Percentiles rank a stretch among this genome's conserved stretches.
Evolutionary conservation across 2,888 invertebrate species (phyloP).

Genomic region (Nemoura dubitans): DNA sequence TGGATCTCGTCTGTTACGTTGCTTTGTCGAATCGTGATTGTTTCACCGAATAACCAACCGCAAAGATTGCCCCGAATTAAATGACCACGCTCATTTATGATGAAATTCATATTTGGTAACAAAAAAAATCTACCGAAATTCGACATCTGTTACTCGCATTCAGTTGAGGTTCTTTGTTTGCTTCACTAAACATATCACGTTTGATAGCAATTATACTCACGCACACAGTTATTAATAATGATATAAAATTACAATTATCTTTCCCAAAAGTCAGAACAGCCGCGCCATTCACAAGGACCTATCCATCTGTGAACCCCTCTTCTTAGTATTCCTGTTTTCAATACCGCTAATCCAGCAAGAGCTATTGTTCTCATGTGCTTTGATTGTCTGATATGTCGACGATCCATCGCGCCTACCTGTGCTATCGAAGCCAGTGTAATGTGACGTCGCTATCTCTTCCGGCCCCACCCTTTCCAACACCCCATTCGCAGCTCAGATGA

Average conservation of each 20-base stretch:
- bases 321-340: not conserved
- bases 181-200: not conserved
- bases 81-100: not conserved
- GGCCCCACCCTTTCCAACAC: not conserved
- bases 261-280: not conserved
- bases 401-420: not conserved
- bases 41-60: slow-evolving; percentile 12
- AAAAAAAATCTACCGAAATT: not conserved
- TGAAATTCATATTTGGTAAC: not conserved
- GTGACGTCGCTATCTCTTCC: not conserved
- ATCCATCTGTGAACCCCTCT: not conserved
- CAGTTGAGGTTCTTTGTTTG: not conserved
- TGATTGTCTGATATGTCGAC: not conserved
- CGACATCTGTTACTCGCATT: slow-evolving; percentile 7
- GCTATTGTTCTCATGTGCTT: not conserved
- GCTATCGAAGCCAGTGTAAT: not conserved
- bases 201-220: slow-evolving; percentile 7
- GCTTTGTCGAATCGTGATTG: not conserved
- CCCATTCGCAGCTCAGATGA: not conserved
- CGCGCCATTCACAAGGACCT: not conserved
- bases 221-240: not conserved
- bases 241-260: not conserved
- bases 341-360: not conserved
- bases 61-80: not conserved
- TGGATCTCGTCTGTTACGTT: not conserved